Conservation (phyloP, 2,113 vertebrate genomes). For the Acanthisitta chloris region DNA sequence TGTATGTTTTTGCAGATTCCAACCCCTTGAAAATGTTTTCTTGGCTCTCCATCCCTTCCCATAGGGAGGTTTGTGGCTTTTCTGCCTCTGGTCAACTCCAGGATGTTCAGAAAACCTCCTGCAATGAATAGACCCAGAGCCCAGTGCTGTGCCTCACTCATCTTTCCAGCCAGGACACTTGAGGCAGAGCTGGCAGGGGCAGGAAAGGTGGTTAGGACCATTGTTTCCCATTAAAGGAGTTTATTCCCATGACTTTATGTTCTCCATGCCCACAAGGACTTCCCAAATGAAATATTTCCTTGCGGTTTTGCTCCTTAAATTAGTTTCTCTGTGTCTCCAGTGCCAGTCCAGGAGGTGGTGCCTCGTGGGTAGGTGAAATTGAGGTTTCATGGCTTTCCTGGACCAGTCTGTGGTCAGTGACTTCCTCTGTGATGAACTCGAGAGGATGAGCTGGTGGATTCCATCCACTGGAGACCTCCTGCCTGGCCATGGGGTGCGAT, state of each 20-base stretch:
- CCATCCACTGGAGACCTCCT: background rate
- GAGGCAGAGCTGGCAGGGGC: too few species aligned
- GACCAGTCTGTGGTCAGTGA: background rate
- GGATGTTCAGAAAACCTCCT: background rate
- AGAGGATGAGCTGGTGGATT: background rate
- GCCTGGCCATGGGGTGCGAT: background rate
- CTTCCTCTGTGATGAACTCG: background rate
- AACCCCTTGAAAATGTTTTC: background rate
- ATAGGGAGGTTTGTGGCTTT: background rate
- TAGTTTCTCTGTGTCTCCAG: background rate
- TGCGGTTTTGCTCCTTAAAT: background rate
- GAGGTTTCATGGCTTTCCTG: background rate
- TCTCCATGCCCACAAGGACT: background rate
- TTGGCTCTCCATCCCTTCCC: background rate
- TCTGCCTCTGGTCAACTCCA: background rate
- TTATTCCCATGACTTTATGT: too few species aligned
- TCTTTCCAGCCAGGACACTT: background rate
- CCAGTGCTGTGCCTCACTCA: accelerated
- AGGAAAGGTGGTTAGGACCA: background rate
- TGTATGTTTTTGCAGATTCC: background rate
- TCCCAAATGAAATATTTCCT: background rate
- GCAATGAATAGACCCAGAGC: background rate
- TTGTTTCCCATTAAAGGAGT: background rate
- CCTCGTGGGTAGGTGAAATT: too few species aligned
- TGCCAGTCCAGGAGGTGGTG: background rate